Percentiles rank a stretch among this genome's conserved stretches.
These are phyloP conservation scores for Tenebrosternarchus preto DNA, from an alignment of 2,113 vertebrate genomes.

Conservation along the genomic window DNA sequence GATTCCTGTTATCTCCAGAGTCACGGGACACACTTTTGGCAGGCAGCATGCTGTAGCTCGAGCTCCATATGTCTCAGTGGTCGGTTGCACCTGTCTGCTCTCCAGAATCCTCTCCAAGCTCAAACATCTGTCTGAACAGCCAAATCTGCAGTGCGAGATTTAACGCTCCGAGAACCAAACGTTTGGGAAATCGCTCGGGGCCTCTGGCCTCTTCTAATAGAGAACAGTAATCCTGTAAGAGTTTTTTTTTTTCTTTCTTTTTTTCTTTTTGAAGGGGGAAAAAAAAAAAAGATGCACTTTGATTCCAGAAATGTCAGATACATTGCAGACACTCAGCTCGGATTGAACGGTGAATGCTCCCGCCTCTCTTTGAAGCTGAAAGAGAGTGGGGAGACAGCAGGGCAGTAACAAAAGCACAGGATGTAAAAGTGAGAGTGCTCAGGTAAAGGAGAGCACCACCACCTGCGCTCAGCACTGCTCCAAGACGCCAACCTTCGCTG, in stretches of 20 bases:
- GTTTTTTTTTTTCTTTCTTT: background rate
- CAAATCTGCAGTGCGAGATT: conserved; percentile 15
- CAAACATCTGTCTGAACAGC: conserved; percentile 13
- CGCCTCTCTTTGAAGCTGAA: background rate
- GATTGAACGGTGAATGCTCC: background rate
- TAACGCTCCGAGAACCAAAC: conserved; percentile 1
- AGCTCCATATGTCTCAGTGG: background rate
- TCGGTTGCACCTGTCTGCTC: conserved; percentile 28
- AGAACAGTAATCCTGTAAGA: conserved; percentile 44
- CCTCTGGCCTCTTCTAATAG: background rate
- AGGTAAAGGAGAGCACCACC: conserved; percentile 17
- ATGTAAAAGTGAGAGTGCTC: conserved; percentile 11
- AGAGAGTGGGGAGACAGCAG: background rate
- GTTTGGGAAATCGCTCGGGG: conserved; percentile 33
- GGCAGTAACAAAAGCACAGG: background rate
- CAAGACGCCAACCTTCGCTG: background rate
- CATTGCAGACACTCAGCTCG: background rate
- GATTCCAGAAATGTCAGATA: conserved; percentile 16
- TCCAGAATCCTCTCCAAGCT: conserved; percentile 13
- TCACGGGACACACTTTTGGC: background rate
- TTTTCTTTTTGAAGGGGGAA: too few species aligned
- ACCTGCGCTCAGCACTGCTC: background rate
- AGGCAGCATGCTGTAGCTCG: background rate
- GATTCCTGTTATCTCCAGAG: conserved; percentile 1
- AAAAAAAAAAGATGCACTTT: conserved; percentile 5